These are phyloP conservation scores for Poeciliopsis gracilis DNA, from an alignment of 2,797 vertebrate genomes.

Conservation along the genomic window DNA sequence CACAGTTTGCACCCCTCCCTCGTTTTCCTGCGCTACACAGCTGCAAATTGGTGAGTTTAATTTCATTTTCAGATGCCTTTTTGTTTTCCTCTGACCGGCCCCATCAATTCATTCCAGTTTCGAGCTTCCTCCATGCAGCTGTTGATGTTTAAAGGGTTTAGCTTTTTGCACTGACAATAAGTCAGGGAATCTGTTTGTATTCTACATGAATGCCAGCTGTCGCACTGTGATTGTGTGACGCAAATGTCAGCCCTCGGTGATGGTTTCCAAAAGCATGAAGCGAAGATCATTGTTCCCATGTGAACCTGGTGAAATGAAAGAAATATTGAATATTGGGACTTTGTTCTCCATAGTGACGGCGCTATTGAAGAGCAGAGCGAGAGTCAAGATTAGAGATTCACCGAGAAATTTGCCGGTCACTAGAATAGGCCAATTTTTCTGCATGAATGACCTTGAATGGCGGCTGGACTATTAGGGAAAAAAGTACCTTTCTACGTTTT, in stretches of 20 bases:
- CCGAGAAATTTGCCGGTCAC: neutral
- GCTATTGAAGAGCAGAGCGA: constrained; percentile 42
- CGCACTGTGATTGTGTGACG: constrained; percentile 53
- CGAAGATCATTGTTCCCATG: constrained; percentile 40
- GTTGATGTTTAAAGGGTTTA: constrained; percentile 56
- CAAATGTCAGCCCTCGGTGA: constrained; percentile 49
- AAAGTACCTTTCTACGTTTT: neutral
- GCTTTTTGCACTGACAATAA: constrained; percentile 45
- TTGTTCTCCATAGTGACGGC: constrained; percentile 7
- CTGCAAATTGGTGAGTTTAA: constrained; percentile 52
- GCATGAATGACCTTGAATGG: neutral
- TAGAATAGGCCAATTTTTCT: neutral
- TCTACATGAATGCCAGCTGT: constrained; percentile 48
- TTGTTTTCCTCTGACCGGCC: constrained; percentile 43
- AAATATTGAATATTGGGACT: constrained; percentile 31
- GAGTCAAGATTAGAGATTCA: neutral
- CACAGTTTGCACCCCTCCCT: constrained; percentile 32
- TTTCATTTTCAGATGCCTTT: constrained; percentile 43
- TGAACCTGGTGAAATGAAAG: constrained; percentile 45
- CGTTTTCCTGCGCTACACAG: constrained; percentile 9
- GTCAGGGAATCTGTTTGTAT: constrained; percentile 43
- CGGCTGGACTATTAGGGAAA: neutral
- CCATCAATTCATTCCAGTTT: constrained; percentile 49
- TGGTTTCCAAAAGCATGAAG: constrained; percentile 42
- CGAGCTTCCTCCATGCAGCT: constrained; percentile 26